Base-by-base conservation (phyloP, 2,113 vertebrate genomes). In the Hystrix cristata region DNA sequence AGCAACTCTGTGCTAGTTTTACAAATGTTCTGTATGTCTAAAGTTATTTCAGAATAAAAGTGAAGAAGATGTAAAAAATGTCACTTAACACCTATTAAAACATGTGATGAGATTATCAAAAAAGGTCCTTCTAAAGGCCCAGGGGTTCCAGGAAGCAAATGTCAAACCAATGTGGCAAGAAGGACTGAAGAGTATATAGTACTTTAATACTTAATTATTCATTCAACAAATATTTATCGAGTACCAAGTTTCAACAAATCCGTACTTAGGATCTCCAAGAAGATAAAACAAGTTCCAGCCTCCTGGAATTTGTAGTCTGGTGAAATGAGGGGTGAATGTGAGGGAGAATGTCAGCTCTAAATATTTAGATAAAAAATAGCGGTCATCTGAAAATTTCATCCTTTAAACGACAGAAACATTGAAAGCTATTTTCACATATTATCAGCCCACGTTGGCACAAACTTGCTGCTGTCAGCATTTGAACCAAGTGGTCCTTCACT, bases 101-200 rank as follows among this genome's bases (percentile, higher is more conserved):
- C 25, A 34, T 43, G 10, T 23, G 21, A 72, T 46, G 25, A 91
- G 18, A 71, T 76, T 80, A n/a, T 76, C n/a, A 80, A 6, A 76
- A 57, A 87, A 67, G 53, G 19, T 83, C 48, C 46, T 27, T 65
- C 5, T n/a, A 4, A 80, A 67, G 48, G 23, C 9, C 55, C 69
- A 71, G 59, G 18, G 64, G 2, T 89, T 96, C 51, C 8, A 57
- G 80, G 76, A 72, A 94, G 62, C 74, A 96, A 90, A 60, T 69
- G 29, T 93, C 87, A 91, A 76, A 21, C 4, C 11, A 38, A 7
- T 31, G 18, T 72, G 29, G 34, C 9, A 5, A 31, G 43, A 78
- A 29, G 43, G 19, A 82, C 71, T 59, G 64, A 89, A 64, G 48
- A 76, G 18, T 27, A 4, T 25, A 29, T 57, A 79, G 43, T 25